These are phyloP conservation scores for Apamea anceps DNA, from an alignment of 2,888 invertebrate species.

Conservation along the genomic window DNA sequence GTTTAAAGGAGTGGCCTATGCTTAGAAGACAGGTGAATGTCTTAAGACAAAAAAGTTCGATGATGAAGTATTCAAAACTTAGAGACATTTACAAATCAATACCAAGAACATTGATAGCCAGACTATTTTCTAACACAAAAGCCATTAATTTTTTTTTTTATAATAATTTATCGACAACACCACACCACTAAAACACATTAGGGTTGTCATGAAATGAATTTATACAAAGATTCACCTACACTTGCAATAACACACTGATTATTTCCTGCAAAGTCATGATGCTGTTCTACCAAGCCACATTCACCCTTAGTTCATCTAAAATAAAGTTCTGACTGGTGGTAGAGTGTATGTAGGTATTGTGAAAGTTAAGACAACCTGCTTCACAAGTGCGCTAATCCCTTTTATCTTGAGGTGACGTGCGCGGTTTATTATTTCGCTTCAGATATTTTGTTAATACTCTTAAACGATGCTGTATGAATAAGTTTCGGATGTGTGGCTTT, in stretches of 20 bases:
- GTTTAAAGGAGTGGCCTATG: not conserved
- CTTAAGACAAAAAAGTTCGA: not conserved
- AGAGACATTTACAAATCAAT: not conserved
- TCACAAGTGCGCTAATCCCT: conserved; percentile 85
- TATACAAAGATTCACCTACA: conserved; percentile 86
- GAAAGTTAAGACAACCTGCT: conserved; percentile 82
- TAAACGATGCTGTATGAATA: conserved; percentile 64
- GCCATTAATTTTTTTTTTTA: not conserved
- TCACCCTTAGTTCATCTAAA: conserved; percentile 40
- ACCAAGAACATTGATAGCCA: too few species aligned
- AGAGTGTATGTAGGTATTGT: conserved; percentile 40
- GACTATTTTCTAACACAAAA: not conserved
- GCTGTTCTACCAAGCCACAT: conserved; percentile 35
- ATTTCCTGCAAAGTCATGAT: conserved; percentile 74
- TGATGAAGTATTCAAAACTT: not conserved
- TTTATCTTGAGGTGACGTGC: conserved; percentile 88
- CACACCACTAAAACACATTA: conserved; percentile 80
- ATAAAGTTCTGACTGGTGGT: conserved; percentile 52
- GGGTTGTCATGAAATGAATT: conserved; percentile 87
- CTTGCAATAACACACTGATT: conserved; percentile 86
- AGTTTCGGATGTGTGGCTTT: conserved; percentile 61
- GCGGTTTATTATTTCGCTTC: conserved; percentile 87
- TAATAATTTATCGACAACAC: conserved; percentile 13
- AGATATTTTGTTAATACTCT: conserved; percentile 82
- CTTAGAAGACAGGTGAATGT: not conserved